Evolutionary conservation across 2,113 vertebrate species (phyloP).

Genomic region (Calyptomena viridis): DNA sequence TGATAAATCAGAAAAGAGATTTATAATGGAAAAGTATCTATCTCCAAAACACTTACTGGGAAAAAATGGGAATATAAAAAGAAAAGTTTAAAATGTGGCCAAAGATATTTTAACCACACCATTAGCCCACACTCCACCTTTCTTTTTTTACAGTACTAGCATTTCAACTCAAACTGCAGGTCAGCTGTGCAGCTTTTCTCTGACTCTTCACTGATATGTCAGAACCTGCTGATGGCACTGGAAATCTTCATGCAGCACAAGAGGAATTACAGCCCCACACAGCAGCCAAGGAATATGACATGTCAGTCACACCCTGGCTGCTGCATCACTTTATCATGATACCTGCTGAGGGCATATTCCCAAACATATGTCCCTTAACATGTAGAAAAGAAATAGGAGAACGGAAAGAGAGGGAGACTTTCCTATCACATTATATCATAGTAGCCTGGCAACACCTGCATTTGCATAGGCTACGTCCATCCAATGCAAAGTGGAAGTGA

Average conservation of each 20-base stretch:
- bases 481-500: not conserved
- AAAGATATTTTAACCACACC: not conserved
- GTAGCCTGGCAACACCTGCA: not conserved
- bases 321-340: not conserved
- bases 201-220: not conserved
- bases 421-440: not conserved
- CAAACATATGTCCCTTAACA: not conserved
- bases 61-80: not conserved
- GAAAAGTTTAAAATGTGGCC: not conserved
- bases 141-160: not conserved
- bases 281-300: not conserved
- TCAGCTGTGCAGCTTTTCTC: not conserved
- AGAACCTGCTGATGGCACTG: not conserved
- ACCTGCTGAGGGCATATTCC: not conserved
- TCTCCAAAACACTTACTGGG: not conserved
- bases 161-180: not conserved
- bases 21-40: not conserved
- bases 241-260: rapidly evolving
- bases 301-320: not conserved
- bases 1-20: not conserved
- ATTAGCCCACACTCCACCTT: not conserved
- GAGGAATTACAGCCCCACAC: not conserved
- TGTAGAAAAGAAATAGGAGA: not conserved
- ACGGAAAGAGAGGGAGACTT: not conserved
- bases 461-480: not conserved